phyloP scores from a whole-genome alignment of 2,113 vertebrate genomes.

The Amazona vittata region DNA sequence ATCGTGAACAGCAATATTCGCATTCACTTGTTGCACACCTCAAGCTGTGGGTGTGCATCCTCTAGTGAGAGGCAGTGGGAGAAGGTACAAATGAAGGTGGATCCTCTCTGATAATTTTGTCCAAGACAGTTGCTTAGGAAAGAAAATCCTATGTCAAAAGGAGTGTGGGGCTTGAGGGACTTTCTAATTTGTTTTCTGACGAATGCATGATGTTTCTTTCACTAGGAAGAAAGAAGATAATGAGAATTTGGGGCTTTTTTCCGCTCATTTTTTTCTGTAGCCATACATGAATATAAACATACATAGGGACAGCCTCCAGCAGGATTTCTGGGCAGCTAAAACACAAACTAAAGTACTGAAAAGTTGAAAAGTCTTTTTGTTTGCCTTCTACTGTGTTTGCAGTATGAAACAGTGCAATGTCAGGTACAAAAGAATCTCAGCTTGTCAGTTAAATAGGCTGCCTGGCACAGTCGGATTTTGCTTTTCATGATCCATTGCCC shows the following conservation, averaged over 20 bases:
- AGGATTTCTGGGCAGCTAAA: slow-evolving; percentile 26
- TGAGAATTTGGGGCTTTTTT: background rate
- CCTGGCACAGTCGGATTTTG: background rate
- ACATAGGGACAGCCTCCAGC: background rate
- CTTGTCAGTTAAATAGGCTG: background rate
- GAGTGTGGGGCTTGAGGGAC: background rate
- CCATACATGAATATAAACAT: background rate
- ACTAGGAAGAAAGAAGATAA: background rate
- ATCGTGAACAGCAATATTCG: background rate
- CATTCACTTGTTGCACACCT: rapidly evolving
- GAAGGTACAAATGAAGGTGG: background rate
- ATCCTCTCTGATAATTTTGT: background rate
- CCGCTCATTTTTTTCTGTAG: background rate
- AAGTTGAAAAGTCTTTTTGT: background rate
- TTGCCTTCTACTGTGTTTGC: background rate
- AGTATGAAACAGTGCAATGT: background rate
- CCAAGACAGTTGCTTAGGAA: background rate
- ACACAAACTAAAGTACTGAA: background rate
- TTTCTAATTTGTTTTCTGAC: background rate
- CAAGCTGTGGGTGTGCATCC: background rate
- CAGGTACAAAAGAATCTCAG: background rate
- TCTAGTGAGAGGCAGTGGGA: background rate
- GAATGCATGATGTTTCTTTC: background rate
- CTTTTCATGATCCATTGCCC: background rate
- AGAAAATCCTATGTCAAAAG: background rate